Base-by-base conservation (phyloP, 2,888 invertebrate genomes). In the Frankliniella intonsa region DNA sequence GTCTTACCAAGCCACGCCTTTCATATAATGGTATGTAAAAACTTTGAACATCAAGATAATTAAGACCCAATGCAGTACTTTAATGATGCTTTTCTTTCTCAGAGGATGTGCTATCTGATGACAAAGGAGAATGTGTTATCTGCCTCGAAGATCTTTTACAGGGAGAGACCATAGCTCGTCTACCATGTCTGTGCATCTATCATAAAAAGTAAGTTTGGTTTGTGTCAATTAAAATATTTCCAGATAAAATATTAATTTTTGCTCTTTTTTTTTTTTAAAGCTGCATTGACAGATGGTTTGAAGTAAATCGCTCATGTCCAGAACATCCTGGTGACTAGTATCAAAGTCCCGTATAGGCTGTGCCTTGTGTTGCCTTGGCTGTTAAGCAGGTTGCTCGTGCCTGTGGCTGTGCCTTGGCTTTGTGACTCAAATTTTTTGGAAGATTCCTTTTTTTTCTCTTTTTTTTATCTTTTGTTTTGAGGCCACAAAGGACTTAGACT, bases 201-300 rank as follows among this genome's bases (percentile, higher is more conserved):
- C 99, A 99, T 90, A 99, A 98, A 92, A 94, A 94, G 97, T 97
- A 89, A 90, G 89, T 62, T 7, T 19, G 17, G 80, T 25, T 80
- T 80, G n/a, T 80, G 76, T 22, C 49, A 22, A 50, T 50, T 82
- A 7, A 0, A 81, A 38, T 62, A 50, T 12, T 55, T 19, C 17
- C 50, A 3, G 80, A 50, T 14, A 49, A 19, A 12, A 51, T 81
- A 80, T 80, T 50, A 81, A 80, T 69, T 49, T 10, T 69, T 82
- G 27, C 80, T 81, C 62, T 79, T n/a, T 11, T 25, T 81, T 25
- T 38, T 69, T 65, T 65, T 81, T 27, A 38, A 69, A 98, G 97
- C 89, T 99, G 99, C 91, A 98, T 99, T 91, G 98, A 99, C 91
- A 94, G 95, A 90, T 99, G 99, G 99, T 99, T 99, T 91, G 96